phyloP scores from a whole-genome alignment of 2,113 vertebrate genomes.

The Bubo bubo region DNA sequence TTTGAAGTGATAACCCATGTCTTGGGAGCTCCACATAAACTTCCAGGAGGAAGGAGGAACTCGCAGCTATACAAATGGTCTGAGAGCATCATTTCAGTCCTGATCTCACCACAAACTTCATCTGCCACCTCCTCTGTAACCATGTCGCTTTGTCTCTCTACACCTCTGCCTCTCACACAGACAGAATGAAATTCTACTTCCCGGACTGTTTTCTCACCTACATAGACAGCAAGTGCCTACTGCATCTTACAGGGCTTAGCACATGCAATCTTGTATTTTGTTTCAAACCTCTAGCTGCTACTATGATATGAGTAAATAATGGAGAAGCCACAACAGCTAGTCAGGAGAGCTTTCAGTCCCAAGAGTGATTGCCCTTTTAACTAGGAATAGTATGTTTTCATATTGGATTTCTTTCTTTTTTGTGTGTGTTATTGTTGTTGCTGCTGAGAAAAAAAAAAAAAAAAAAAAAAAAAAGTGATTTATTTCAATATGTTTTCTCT shows the following conservation, averaged over 20 bases:
- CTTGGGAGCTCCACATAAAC: not conserved
- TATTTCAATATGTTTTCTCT: conserved; percentile 23
- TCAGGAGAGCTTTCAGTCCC: conserved; percentile 30
- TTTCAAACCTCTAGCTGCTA: not conserved
- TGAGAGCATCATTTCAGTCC: not conserved
- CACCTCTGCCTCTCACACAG: not conserved
- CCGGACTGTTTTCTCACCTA: not conserved
- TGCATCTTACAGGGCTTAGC: not conserved
- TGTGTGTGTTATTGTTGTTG: not conserved
- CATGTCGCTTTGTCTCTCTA: not conserved
- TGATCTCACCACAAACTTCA: not conserved
- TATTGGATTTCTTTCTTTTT: not conserved
- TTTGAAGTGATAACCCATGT: not conserved
- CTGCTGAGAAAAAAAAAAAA: not conserved
- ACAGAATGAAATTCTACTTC: not conserved
- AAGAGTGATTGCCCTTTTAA: conserved; percentile 43
- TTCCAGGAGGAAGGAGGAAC: not conserved
- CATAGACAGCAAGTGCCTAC: not conserved
- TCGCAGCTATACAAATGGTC: not conserved
- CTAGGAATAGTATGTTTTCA: conserved; percentile 8
- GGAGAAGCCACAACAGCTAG: not conserved
- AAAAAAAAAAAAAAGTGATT: not conserved
- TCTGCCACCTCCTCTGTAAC: not conserved
- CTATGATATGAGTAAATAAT: conserved; percentile 6
- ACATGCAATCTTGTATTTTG: not conserved